phyloP scores from a whole-genome alignment of 2,113 vertebrate species.

The Plecturocebus donacophilus region DNA sequence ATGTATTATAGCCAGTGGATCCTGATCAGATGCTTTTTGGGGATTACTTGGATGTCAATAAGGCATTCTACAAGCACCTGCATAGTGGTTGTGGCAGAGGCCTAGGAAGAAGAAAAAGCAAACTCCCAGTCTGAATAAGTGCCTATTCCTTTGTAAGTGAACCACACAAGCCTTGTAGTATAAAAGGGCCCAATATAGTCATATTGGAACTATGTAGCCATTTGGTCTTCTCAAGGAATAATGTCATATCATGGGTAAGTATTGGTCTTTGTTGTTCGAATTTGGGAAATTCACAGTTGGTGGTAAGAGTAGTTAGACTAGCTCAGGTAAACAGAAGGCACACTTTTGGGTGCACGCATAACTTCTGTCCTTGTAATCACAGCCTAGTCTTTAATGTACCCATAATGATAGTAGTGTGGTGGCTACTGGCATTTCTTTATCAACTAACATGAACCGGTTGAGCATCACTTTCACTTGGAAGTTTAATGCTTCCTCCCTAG shows the following conservation, averaged over 20 bases:
- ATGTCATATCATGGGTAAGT: not conserved
- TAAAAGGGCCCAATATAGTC: not conserved
- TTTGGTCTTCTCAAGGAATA: not conserved
- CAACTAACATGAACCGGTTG: not conserved
- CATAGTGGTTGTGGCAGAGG: not conserved
- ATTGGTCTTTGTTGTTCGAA: not conserved
- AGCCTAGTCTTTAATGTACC: not conserved
- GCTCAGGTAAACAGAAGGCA: not conserved
- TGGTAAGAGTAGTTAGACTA: not conserved
- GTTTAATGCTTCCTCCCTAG: not conserved
- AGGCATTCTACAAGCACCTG: not conserved
- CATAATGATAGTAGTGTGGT: not conserved
- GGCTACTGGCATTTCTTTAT: not conserved
- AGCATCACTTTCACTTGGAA: not conserved
- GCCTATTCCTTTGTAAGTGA: not conserved
- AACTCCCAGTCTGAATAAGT: not conserved
- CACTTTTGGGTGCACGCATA: not conserved
- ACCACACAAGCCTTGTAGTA: not conserved
- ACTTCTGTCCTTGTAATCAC: not conserved
- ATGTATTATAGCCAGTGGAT: not conserved
- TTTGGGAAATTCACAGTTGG: not conserved
- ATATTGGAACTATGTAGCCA: not conserved
- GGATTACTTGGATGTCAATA: not conserved
- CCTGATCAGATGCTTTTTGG: not conserved
- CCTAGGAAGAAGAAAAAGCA: not conserved